Evolutionary conservation across 30 jellyfish, hydroid and myxozoan genomes (phyloP).

Genomic region (Mastigias papua): DNA sequence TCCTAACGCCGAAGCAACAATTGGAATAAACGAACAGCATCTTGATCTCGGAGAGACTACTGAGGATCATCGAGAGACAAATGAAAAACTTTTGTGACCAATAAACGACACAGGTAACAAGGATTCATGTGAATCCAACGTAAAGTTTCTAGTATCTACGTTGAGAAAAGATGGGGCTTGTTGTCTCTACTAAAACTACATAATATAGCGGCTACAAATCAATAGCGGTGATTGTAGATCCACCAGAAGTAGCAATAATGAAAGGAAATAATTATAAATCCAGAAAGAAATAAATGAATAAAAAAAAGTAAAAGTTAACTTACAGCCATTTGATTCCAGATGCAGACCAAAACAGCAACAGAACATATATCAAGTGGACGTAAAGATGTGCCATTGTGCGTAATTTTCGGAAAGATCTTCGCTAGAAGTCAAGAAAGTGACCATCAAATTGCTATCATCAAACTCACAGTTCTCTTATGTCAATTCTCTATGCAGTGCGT

Average conservation of each 20-base stretch:
- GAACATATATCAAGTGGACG: not conserved
- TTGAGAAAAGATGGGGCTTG: too few species aligned
- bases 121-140: too few species aligned
- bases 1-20: too few species aligned
- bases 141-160: too few species aligned
- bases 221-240: not conserved
- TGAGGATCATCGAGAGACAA: too few species aligned
- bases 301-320: not conserved
- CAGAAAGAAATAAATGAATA: not conserved
- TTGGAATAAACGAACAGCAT: too few species aligned
- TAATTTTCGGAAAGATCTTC: not conserved
- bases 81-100: too few species aligned
- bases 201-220: too few species aligned
- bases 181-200: too few species aligned
- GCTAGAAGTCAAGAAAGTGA: not conserved
- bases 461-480: not conserved
- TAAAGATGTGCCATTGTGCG: not conserved
- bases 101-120: too few species aligned
- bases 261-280: not conserved
- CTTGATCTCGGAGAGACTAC: too few species aligned
- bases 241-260: not conserved
- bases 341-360: constrained; percentile 20
- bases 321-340: constrained; percentile 47
- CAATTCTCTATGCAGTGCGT: not conserved
- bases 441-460: not conserved